Base-by-base conservation (phyloP, 2,113 vertebrate species). In the Siniperca knerii region DNA sequence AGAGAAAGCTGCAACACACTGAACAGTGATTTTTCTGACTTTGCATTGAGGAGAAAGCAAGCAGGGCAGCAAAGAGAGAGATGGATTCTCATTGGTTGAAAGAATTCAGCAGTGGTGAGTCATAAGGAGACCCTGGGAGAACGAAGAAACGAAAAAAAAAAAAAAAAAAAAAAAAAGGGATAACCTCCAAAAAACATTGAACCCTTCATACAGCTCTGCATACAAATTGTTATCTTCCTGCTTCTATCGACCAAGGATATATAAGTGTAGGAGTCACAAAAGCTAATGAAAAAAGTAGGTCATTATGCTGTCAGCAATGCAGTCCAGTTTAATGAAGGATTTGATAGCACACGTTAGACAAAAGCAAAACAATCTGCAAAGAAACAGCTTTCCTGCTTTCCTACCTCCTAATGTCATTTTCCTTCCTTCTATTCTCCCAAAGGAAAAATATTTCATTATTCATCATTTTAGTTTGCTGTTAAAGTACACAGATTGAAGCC, bases 91-190 rank as follows among this genome's bases (percentile, higher is more conserved):
- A 95, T 95, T 95, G 93, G 94, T 8, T 78, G 68, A 79, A 5
- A 20, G 25, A 87, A 72, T 90, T 92, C 93, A 93, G 95, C 94
- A 95, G 93, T 83, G 92, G 84, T 96, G 95, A 96, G 90, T 95
- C 95, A 95, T 92, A 83, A 87, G 55, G 71, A 46, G 71, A 79
- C 76, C 79, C 74, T 46, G 71, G 65, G 87, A 93, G 85, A 84
- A 46, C 1, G 21, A 87, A 79, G 69, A 79, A 79, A 11, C 1
- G 1, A 60, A 29, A 29, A 29, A 29, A 29, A 29, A 29, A 29
- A 29, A 29, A 66, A 54, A 11, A 60, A 29, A 29, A 29, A 29
- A 29, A 29, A 29, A 29, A 29, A 29, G 29, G 73, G 29, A 88
- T 68, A 89, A 75, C 57, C 57, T 70, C 70, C 15, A 75, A 82